Evolutionary conservation across 2,797 vertebrate species (phyloP), one percentile per base, ranked within the genome.

Genomic region (Cirrhinus molitorella): DNA sequence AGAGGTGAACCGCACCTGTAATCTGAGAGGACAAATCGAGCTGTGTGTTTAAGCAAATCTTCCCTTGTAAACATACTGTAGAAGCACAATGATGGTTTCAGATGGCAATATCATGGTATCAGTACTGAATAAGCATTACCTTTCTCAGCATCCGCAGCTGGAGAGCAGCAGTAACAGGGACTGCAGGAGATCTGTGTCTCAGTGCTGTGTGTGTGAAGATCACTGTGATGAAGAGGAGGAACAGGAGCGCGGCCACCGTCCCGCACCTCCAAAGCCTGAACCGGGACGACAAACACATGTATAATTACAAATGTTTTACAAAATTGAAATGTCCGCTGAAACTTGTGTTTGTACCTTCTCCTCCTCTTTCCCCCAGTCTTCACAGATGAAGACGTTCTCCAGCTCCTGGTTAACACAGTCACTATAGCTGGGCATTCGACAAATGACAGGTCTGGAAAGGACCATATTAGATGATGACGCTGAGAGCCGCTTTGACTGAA

Each of bases 361-460:
- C 89, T 95, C 96, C 88, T 89, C 96, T 90, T 90, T 97, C 87
- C 96, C 96, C 94, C 94, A 96, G 88, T 92, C 95, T 82, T 98
- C 96, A 90, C 95, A 96, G 94, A 99, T 96, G 89, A 99, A 99
- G 66, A 98, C 97, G 89, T 96, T 98, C 89, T 99, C 98, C 86
- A 99, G 93, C 92, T 99, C 97, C 0, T 96, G 97, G 91, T 96
- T 99, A 94, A 99, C 97, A 90, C 97, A 97, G 93, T 99, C 98
- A 84, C 97, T 96, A 25, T 94, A 97, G 94, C 96, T 98, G 59
- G 97, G 95, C 85, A 97, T 95, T 91, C 97, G 95, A 91, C 95
- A 96, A 89, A 95, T 94, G 79, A 95, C 83, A 75, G 97, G 95
- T 92, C 96, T 98, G 90, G 97, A 95, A 93, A 96, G 91, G 34